Percentiles rank a stretch among this genome's conserved stretches.
These are phyloP conservation scores for Villa cingulata DNA, from an alignment of 2,888 invertebrate genomes.

Conservation along the genomic window DNA sequence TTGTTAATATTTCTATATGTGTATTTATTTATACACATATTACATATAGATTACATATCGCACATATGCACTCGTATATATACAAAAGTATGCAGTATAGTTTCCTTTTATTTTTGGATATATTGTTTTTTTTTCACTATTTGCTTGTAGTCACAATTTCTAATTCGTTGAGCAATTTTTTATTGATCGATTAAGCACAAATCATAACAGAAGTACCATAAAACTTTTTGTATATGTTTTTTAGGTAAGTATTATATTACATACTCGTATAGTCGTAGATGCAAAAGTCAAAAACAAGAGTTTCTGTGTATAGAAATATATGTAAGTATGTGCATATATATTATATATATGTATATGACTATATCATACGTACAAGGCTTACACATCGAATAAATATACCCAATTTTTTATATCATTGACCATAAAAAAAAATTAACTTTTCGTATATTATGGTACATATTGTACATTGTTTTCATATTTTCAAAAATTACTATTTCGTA, in stretches of 20 bases:
- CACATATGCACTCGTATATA: neutral
- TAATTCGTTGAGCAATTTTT: conserved; percentile 11
- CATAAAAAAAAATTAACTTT: conserved; percentile 7
- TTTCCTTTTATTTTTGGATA: neutral
- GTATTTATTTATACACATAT: too few species aligned
- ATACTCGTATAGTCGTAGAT: too few species aligned
- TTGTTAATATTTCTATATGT: too few species aligned
- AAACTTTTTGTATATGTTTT: too few species aligned
- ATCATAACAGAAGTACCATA: conserved; percentile 14
- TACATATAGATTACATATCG: too few species aligned
- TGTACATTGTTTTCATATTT: conserved; percentile 10
- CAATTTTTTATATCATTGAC: conserved; percentile 7
- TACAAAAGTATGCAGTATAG: neutral
- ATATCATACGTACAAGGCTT: conserved; percentile 1
- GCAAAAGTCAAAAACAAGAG: too few species aligned
- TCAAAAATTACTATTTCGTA: too few species aligned
- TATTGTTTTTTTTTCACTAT: too few species aligned
- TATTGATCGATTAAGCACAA: conserved; percentile 15
- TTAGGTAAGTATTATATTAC: too few species aligned
- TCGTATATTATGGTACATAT: too few species aligned
- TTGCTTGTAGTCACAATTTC: conserved; percentile 6
- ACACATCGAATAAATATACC: too few species aligned
- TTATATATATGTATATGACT: neutral
- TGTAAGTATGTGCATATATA: neutral
- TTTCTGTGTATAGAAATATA: too few species aligned